Evolutionary conservation across 2,113 vertebrate genomes (phyloP).

Genomic region (Takifugu bimaculatus): DNA sequence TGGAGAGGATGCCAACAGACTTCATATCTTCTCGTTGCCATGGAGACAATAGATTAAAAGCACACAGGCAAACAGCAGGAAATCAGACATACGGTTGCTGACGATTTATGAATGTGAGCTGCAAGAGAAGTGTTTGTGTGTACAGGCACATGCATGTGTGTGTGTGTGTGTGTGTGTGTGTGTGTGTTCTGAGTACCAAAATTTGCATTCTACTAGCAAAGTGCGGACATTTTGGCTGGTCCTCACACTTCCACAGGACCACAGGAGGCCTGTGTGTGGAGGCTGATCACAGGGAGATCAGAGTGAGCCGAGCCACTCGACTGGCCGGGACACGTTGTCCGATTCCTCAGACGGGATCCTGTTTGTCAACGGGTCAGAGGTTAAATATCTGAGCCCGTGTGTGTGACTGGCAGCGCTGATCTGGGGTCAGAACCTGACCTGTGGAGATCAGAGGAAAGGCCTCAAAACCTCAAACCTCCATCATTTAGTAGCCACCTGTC

Average conservation of each 20-base stretch:
- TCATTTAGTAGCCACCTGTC: too few species aligned
- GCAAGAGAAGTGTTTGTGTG: slow-evolving; percentile 1
- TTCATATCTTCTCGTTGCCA: slow-evolving; percentile 7
- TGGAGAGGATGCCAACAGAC: slow-evolving; percentile 25
- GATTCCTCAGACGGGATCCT: slow-evolving; percentile 7
- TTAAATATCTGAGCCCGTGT: slow-evolving; percentile 43
- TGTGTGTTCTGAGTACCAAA: neutral
- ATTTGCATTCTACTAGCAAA: too few species aligned
- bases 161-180: slow-evolving; percentile 22
- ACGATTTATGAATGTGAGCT: neutral
- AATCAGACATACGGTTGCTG: neutral
- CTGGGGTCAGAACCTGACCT: slow-evolving; percentile 9
- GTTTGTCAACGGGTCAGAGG: slow-evolving; percentile 27
- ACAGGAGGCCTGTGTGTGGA: too few species aligned
- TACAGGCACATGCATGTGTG: slow-evolving; percentile 7
- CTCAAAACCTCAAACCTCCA: too few species aligned
- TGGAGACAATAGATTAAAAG: slow-evolving; percentile 14
- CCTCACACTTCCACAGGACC: too few species aligned
- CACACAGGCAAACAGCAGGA: slow-evolving; percentile 9
- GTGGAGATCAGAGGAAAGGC: neutral
- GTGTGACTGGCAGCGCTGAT: slow-evolving; percentile 25
- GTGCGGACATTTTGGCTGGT: too few species aligned
- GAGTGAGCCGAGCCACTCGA: slow-evolving; percentile 1
- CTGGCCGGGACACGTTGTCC: neutral
- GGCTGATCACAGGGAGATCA: slow-evolving; percentile 16